Conservation (phyloP, 2,888 invertebrate species). For the Amiota mariae region DNA sequence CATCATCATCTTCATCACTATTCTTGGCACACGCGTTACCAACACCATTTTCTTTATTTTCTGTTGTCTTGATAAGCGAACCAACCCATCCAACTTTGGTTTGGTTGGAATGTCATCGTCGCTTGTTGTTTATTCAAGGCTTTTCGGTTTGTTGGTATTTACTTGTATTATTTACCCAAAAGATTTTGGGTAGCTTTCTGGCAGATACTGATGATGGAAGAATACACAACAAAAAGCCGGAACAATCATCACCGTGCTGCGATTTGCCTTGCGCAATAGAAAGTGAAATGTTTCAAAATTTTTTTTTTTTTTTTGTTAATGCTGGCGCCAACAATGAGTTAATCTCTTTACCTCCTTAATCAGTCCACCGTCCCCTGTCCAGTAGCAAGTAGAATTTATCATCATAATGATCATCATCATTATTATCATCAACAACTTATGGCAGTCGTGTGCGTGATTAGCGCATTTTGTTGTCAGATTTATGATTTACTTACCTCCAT, state of each 20-base stretch:
- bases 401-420: too few species aligned
- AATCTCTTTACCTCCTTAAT: background rate
- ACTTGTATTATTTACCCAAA: background rate
- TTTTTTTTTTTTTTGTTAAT: background rate
- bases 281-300: background rate
- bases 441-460: constrained; percentile 4
- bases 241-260: background rate
- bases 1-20: background rate
- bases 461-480: constrained; percentile 3
- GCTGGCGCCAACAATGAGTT: background rate
- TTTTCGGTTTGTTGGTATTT: background rate
- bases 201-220: background rate
- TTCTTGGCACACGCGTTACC: too few species aligned
- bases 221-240: background rate
- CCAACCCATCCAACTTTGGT: background rate
- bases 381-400: too few species aligned
- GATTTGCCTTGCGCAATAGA: background rate
- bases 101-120: constrained; percentile 4
- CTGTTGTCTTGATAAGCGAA: constrained; percentile 5
- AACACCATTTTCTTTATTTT: constrained; percentile 3
- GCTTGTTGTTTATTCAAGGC: background rate
- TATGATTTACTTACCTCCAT: background rate
- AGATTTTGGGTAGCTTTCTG: too few species aligned
- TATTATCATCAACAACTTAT: too few species aligned
- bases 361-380: too few species aligned